Base-by-base conservation (phyloP, 2,888 invertebrate genomes). In the Drosophila paranaensis region DNA sequence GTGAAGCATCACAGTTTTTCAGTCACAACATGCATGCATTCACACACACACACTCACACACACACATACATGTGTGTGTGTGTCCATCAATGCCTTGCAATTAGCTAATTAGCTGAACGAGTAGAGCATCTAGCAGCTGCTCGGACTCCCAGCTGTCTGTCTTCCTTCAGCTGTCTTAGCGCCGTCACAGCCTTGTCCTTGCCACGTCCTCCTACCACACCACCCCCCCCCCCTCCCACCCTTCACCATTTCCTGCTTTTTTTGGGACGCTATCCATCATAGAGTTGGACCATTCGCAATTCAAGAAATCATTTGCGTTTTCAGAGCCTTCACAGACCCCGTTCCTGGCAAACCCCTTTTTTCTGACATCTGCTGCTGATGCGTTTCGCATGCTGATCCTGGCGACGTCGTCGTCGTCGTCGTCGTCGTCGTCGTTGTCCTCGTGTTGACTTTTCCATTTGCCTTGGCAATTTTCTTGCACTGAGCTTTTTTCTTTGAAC, bases 281-380 rank as follows among this genome's bases (percentile, higher is more conserved):
- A 46, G 63, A 58, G 54, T 35, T 13, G 33, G 64, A 39, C 60
- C 60, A 76, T 65, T 70, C 71, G 83, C 82, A 89, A 83, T 83
- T 75, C 74, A 77, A 80, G 88, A 83, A 88, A 85, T 89, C 86
- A 89, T 87, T 87, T 81, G 89, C 76, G 82, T 87, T 83, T 84
- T 85, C 76, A 73, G 66, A 73, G 66, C 46, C 67, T n/a, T 45
- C 51, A 56, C 74, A 33, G 20, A 9, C 30, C 30, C 27, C 27
- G 27, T 4, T 6, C 30, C 6, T 33, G 8, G 10, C 16, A 11
- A 2, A 39, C 6, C 3, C 13, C 39, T 43, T 2, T 5, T 27
- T 2, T 6, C 27, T 39, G 33, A 48, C 39, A 50, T 9, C 37
- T 20, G 33, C 40, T 25, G 67, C 45, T 56, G 51, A 68, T 66